These are phyloP conservation scores for Eurytoma californica DNA, from an alignment of 2,888 invertebrate species.

Conservation along the genomic window DNA sequence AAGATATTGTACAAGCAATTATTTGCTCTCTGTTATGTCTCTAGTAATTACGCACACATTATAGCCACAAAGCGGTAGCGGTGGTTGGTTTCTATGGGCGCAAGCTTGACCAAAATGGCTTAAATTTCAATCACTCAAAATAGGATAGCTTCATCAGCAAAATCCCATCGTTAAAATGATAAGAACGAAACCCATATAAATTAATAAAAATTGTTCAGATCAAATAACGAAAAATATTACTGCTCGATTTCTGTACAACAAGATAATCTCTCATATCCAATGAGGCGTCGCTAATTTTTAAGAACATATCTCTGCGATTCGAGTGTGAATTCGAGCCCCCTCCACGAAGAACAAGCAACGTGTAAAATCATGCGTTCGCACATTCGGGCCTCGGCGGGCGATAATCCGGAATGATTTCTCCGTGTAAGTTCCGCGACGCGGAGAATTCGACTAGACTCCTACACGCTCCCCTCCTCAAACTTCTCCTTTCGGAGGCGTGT, in stretches of 20 bases:
- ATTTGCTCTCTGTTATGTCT: constrained; percentile 23
- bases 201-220: no score
- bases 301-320: no score
- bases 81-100: constrained; percentile 10
- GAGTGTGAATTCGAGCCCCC: no score
- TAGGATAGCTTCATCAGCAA: constrained; percentile 8
- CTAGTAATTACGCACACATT: constrained; percentile 37
- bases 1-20: constrained; percentile 21
- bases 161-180: neutral
- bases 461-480: neutral
- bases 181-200: no score
- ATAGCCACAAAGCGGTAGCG: constrained; percentile 27
- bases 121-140: constrained; percentile 33
- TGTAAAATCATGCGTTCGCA: no score
- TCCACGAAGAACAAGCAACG: no score
- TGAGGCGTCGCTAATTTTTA: no score
- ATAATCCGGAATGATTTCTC: constrained; percentile 34
- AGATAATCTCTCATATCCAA: no score
- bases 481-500: neutral
- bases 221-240: no score
- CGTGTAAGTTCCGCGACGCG: neutral
- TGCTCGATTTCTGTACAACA: no score
- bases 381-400: neutral
- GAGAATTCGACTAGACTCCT: neutral
- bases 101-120: constrained; percentile 28